Evolutionary conservation across 92 coral and sea anemone genomes (phyloP), one percentile per base, ranked within the genome.

Genomic region (Epizoanthus ramosus): DNA sequence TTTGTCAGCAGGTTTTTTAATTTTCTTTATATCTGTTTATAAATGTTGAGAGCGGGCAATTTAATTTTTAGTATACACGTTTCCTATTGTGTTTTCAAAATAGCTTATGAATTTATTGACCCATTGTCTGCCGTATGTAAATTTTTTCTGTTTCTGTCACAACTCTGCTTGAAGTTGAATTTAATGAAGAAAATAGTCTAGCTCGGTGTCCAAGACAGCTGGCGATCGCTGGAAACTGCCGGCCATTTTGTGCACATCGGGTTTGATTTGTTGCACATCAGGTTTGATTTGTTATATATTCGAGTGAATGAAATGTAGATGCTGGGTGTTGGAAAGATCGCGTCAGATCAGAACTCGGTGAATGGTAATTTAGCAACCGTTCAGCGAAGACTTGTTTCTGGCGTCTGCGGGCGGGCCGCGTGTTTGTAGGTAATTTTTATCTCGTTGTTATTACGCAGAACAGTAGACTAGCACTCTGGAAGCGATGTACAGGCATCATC

Each of bases 111-210:
- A 63, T 63, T 77, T 61, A 77, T 77, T 77, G 82, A 61, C 28
- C 50, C 66, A 61, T 77, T 77, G 71, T 77, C 68, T 21, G 71
- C 70, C 82, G 59, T 77, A 77, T 77, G 82, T 77, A 77, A 77
- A 77, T 77, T 77, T 77, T 15, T 37, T 0, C 58, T 52, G 65
- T 21, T 61, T 63, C 71, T 39, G 82, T 61, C 82, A 21, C 41
- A 45, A 60, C 17, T 22, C 68, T 5, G 68, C 35, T 41, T 12
- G 68, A 77, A 59, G 39, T 63, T 63, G 56, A 77, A 61, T 61
- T n/a, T 61, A 77, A 61, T 77, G 82, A 77, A 43, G 70, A 61
- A 56, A 61, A 61, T 39, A 77, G 52, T 13, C 58, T n/a, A n/a
- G n/a, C n/a, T 61, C 19, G 39, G 37, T 59, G 63, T 15, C 22